A percentile compares a stretch with the other conserved stretches of the same genome.
Conservation (phyloP, 92 coral and sea anemone genomes). For the Palythoa grandis region DNA sequence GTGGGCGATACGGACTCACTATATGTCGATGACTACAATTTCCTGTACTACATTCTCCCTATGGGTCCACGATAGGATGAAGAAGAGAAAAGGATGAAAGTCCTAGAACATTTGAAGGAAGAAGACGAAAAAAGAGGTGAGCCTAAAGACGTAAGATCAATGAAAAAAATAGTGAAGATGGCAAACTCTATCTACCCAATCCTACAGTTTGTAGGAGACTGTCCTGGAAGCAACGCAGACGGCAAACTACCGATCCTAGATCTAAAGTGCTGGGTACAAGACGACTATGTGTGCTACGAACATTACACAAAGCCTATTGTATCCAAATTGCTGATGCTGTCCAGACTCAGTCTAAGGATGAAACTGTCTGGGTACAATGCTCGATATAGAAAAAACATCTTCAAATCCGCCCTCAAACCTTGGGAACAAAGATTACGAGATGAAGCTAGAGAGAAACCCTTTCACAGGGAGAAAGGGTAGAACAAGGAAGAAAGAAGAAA, state of each 20-base stretch:
- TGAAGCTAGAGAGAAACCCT: not conserved
- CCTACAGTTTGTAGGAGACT: not conserved
- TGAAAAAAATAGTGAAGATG: not conserved
- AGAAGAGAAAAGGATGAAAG: conserved; percentile 28
- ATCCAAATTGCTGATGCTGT: not conserved
- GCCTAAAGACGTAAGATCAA: not conserved
- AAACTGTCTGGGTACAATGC: not conserved
- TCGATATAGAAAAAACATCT: not conserved
- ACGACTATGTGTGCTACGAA: not conserved
- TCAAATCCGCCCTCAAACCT: not conserved
- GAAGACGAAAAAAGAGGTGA: not conserved
- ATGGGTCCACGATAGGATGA: conserved; percentile 8
- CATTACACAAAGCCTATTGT: not conserved
- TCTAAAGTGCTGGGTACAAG: not conserved
- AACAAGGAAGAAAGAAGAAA: not conserved
- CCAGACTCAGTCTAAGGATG: not conserved
- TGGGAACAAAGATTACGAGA: not conserved
- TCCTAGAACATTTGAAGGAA: not conserved
- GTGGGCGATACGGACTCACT: conserved; percentile 24
- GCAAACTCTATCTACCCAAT: not conserved
- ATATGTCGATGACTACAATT: conserved; percentile 29
- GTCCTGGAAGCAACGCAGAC: not conserved
- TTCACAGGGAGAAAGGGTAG: not conserved
- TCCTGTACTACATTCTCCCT: conserved; percentile 5
- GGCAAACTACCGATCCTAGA: not conserved